Base-by-base conservation (phyloP, 2,797 vertebrate species). In the Ptychadena robeensis region DNA sequence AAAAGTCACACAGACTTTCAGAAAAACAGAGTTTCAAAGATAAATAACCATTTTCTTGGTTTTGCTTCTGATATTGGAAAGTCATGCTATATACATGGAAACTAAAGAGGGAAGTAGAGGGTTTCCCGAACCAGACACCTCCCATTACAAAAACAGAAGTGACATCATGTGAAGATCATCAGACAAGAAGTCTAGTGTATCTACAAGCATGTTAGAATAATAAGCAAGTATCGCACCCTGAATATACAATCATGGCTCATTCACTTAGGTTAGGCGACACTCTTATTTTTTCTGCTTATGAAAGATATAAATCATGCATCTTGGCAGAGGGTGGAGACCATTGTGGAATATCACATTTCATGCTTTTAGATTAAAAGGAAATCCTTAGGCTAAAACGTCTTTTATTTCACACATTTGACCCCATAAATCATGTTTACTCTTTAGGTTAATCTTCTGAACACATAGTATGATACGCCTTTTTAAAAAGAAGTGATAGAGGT, bases 371-470 rank as follows among this genome's bases (percentile, higher is more conserved):
- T 5, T 69, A 31, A 8, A 27, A 57, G 31, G 32, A 79, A 70
- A 79, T 59, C 48, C 77, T 59, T 31, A 25, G 22, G 38, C n/a
- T 79, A 25, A 35, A 68, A 14, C 30, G 18, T n/a, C 5, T 67
- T 48, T 38, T 34, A 10, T 9, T 7, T 25, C 9, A 53, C 15
- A 35, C 61, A 57, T 30, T 32, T 38, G 68, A 64, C 67, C 44
- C 30, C 9, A 78, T 57, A 61, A 72, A 78, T 78, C 57, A 27
- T 31, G 25, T 78, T 78, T 78, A 78, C 40, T 65, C 31, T 78
- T 66, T 34, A 65, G 65, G 77, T 53, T 30, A 25, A 40, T 72
- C 74, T 34, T 66, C 57, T 57, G 53, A 77, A 53, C 27, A 66
- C 74, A 65, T 83, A 35, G 72, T 79, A 71, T 65, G 65, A 73